Base-by-base conservation (phyloP, 2,113 vertebrate species). In the Spilogale gracilis region DNA sequence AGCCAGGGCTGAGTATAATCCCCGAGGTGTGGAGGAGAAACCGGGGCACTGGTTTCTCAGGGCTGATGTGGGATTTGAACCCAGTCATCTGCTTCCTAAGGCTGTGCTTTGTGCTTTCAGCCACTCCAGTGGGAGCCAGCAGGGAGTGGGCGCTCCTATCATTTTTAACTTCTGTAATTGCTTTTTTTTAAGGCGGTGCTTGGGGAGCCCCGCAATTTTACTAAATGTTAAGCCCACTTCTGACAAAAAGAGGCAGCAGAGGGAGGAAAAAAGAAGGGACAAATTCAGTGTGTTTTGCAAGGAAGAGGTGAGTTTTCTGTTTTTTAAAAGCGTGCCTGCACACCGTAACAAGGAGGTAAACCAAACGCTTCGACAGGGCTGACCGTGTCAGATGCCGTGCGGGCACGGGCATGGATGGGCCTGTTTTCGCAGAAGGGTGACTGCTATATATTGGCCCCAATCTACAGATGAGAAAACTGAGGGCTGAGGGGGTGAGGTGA, bases 221-320 rank as follows among this genome's bases (percentile, higher is more conserved):
- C 16, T 50, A 30, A 45, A 30, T 56, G 84, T 94, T 86, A 94
- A 90, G 60, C 12, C 74, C n/a, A 50, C 52, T 50, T 76, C 45
- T 93, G 30, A 90, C 74, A 95, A 54, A 89, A 38, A 82, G 16
- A 83, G n/a, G 20, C 82, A 73, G 61, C 61, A 43, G 45, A 20
- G 60, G 54, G 76, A 61, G 73, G 21, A 58, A 60, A 69, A 54
- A 63, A 58, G 52, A 61, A 89, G 52, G 43, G 17, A 76, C 54
- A 90, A 25, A 43, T 45, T 45, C 25, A 52, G 48, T 2, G 5
- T 20, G 2, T 16, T 71, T 97, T 81, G 63, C 32, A 71, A 16
- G 2, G 60, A 58, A 92, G 25, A 43, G 43, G n/a, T 45, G 78
- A 87, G 38, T 16, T 78, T 67, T 76, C 23, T 32, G 17, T 23